Evolutionary conservation across 2,888 invertebrate genomes (phyloP).

Genomic region (Nephrotoma appendiculata): DNA sequence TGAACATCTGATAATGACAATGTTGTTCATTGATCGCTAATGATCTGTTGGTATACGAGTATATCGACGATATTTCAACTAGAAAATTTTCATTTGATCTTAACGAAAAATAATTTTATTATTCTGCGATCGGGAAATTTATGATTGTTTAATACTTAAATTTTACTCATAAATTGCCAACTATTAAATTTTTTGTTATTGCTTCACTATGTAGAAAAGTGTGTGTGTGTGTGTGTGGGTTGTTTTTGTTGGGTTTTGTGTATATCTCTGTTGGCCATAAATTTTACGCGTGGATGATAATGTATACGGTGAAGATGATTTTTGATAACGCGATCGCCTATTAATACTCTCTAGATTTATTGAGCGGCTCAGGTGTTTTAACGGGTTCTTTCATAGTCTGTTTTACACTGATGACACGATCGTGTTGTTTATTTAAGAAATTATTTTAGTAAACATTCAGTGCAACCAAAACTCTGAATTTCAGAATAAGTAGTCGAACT

Average conservation of each 20-base stretch:
- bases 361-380: no score
- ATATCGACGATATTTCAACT: no score
- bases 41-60: no score
- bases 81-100: no score
- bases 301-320: not conserved
- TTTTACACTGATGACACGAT: no score
- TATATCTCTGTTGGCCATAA: not conserved
- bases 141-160: not conserved
- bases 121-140: not conserved
- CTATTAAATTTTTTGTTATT: not conserved
- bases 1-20: no score
- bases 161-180: not conserved
- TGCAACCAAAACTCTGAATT: not conserved
- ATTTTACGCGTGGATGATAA: not conserved
- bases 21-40: no score
- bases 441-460: not conserved
- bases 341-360: not conserved
- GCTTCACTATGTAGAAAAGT: not conserved
- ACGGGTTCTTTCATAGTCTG: no score
- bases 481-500: no score
- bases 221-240: not conserved
- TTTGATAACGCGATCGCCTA: not conserved
- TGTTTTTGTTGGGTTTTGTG: not conserved
- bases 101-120: not conserved
- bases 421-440: no score